A percentile compares a stretch with the other conserved stretches of the same genome.
phyloP scores from a whole-genome alignment of 1,140 invertebrate species.

The Anastrepha ludens region DNA sequence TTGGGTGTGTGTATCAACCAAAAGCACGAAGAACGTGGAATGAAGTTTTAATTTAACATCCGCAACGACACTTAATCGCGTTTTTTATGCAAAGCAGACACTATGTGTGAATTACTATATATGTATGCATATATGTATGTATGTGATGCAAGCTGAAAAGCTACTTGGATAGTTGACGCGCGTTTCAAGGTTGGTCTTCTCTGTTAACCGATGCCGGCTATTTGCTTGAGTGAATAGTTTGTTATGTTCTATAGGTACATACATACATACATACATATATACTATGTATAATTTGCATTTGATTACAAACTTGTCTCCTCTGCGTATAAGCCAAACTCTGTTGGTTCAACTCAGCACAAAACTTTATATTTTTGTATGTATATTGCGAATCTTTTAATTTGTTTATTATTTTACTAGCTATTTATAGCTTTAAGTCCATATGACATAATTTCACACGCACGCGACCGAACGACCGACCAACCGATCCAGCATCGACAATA shows the following conservation, averaged over 20 bases:
- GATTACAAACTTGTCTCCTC: not conserved
- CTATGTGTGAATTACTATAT: not conserved
- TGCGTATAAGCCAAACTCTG: not conserved
- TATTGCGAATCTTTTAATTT: not conserved
- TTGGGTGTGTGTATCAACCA: not conserved
- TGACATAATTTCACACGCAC: conserved; percentile 36
- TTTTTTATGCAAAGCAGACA: conserved; percentile 5
- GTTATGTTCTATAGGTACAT: not conserved
- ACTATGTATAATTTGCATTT: too few species aligned
- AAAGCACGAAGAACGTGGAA: not conserved
- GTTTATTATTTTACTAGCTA: not conserved
- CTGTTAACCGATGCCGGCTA: not conserved
- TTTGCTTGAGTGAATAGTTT: not conserved
- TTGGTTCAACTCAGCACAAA: not conserved
- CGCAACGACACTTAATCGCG: not conserved
- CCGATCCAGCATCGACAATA: not conserved
- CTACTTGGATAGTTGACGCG: not conserved
- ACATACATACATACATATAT: not conserved
- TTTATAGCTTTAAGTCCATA: not conserved
- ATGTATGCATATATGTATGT: not conserved
- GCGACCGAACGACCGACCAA: not conserved
- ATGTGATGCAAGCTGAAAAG: not conserved
- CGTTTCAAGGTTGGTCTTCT: conserved; percentile 13
- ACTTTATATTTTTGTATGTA: not conserved
- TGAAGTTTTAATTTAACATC: not conserved